Evolutionary conservation across 2,113 vertebrate species (phyloP).

Genomic region (Pseudopipra pipra): DNA sequence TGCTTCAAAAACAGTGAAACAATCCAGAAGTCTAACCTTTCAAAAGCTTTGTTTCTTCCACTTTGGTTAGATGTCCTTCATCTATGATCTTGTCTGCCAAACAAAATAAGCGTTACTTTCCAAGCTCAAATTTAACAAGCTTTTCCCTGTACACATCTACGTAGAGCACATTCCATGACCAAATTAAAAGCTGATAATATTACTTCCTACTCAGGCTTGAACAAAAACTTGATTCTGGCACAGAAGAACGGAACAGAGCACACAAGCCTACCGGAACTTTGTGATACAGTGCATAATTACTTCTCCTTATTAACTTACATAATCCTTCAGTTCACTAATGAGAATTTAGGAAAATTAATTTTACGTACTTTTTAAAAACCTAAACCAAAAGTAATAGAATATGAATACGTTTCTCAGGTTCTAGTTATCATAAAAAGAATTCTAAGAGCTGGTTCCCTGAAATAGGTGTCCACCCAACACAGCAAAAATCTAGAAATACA

Average conservation of each 20-base stretch:
- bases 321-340: constrained; percentile 11
- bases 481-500: background rate
- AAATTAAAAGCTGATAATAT: constrained; percentile 80
- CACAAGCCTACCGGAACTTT: background rate
- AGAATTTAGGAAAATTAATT: background rate
- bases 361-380: background rate
- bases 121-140: constrained; percentile 66
- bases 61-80: constrained; percentile 82
- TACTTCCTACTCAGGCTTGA: constrained; percentile 71
- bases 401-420: background rate
- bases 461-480: background rate
- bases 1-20: constrained; percentile 42
- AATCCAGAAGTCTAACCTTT: constrained; percentile 79
- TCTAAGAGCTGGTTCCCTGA: background rate
- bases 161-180: constrained; percentile 81
- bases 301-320: constrained; percentile 2
- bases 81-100: constrained; percentile 86
- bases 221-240: constrained; percentile 62
- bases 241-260: constrained; percentile 25
- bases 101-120: constrained; percentile 79
- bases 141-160: constrained; percentile 64
- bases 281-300: background rate
- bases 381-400: background rate
- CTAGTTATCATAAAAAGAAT: background rate
- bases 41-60: constrained; percentile 81